Evolutionary conservation across 2,888 invertebrate genomes (phyloP).

Genomic region (Andrena chrysosceles): DNA sequence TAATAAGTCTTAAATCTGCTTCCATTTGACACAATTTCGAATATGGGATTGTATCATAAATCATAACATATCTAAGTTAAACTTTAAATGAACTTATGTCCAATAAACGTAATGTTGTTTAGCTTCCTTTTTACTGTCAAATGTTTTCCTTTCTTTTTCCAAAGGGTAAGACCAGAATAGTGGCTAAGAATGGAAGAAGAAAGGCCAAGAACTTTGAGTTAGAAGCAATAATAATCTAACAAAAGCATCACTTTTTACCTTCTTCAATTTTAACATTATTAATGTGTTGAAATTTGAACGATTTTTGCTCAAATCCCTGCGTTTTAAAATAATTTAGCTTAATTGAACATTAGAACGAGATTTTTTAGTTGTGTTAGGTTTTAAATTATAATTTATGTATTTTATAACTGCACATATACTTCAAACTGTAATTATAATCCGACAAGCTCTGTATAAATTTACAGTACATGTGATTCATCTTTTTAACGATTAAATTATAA

Average conservation of each 20-base stretch:
- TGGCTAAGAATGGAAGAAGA: conserved; percentile 21
- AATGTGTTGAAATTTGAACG: conserved; percentile 11
- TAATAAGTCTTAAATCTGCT: conserved; percentile 32
- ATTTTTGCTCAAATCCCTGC: conserved; percentile 44
- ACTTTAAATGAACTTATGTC: conserved; percentile 3
- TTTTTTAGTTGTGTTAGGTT: conserved; percentile 13
- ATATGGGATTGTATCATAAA: conserved; percentile 21
- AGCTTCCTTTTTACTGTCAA: neutral
- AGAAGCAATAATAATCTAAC: conserved; percentile 15
- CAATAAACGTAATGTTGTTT: conserved; percentile 13
- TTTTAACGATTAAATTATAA: conserved; percentile 15
- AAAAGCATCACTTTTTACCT: neutral
- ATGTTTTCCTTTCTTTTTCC: neutral
- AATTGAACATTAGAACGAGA: conserved; percentile 1
- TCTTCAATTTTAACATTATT: conserved; percentile 12
- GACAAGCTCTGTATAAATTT: conserved; percentile 24
- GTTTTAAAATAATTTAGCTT: conserved; percentile 34
- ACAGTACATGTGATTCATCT: conserved; percentile 23
- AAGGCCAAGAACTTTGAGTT: conserved; percentile 5
- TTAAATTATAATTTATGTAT: conserved; percentile 40
- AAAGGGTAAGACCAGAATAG: conserved; percentile 4
- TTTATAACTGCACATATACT: conserved; percentile 31
- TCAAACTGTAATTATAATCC: conserved; percentile 41
- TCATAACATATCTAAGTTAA: conserved; percentile 20
- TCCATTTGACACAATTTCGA: conserved; percentile 31